Evolutionary conservation across 2,888 invertebrate genomes (phyloP).

Genomic region (Aleiodes testaceus): DNA sequence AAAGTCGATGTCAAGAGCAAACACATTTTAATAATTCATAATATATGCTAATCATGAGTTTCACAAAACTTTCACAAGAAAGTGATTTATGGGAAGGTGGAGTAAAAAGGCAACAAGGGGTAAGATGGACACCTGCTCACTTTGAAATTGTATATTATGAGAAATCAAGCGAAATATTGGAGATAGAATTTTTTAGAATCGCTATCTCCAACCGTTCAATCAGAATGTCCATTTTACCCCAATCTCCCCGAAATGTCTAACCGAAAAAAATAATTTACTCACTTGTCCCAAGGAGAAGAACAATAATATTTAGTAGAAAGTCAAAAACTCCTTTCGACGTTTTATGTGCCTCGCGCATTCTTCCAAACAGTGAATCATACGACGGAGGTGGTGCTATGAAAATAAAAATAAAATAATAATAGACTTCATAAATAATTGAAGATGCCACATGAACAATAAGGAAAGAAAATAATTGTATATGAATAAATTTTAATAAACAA

Average conservation of each 20-base stretch:
- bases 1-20: no score
- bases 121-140: no score
- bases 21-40: conserved; percentile 1
- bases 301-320: conserved; percentile 77
- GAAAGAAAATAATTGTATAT: no score
- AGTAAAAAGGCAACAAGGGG: no score
- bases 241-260: no score
- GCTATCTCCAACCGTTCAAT: no score
- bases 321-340: conserved; percentile 77
- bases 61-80: not conserved
- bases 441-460: no score
- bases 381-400: conserved; percentile 78
- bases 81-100: not conserved
- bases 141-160: no score
- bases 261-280: conserved; percentile 60
- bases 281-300: conserved; percentile 79
- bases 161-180: no score
- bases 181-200: no score
- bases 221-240: no score
- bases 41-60: not conserved
- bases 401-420: conserved; percentile 9
- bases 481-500: no score
- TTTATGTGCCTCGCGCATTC: conserved; percentile 78
- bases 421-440: not conserved
- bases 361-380: conserved; percentile 80